These are phyloP conservation scores for Coccyzus lansbergi DNA, from an alignment of 2,797 vertebrate species.

Conservation along the genomic window DNA sequence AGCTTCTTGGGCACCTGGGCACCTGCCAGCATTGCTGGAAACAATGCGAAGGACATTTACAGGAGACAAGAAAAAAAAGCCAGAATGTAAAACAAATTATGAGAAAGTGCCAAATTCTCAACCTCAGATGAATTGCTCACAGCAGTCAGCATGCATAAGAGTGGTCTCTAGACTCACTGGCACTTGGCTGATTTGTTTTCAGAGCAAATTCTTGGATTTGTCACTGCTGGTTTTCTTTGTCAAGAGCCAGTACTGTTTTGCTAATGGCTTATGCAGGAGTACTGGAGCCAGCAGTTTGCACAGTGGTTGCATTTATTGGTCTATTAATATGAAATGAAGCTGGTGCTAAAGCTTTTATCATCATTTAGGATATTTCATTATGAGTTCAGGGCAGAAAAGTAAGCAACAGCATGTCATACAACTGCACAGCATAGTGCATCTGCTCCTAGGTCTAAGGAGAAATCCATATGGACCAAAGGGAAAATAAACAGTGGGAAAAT, in stretches of 20 bases:
- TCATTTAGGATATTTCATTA: slow-evolving; percentile 27
- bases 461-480: not conserved
- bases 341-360: slow-evolving; percentile 55
- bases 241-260: slow-evolving; percentile 24
- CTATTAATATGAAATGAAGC: slow-evolving; percentile 58
- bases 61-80: not conserved
- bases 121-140: slow-evolving; percentile 3
- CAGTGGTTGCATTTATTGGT: slow-evolving; percentile 44
- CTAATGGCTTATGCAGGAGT: slow-evolving; percentile 39
- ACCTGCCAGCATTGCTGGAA: slow-evolving; percentile 9
- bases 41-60: slow-evolving; percentile 34
- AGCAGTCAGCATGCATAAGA: not conserved
- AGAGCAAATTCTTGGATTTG: not conserved
- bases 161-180: not conserved
- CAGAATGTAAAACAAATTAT: slow-evolving; percentile 22
- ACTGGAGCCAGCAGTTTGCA: slow-evolving; percentile 35
- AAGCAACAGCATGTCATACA: not conserved
- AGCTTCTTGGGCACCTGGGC: not conserved
- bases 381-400: slow-evolving; percentile 11
- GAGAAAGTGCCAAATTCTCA: not conserved
- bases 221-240: slow-evolving; percentile 8
- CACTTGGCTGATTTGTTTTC: not conserved
- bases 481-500: not conserved
- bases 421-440: not conserved
- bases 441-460: not conserved